Base-by-base conservation (phyloP, 2,113 vertebrate species). In the Willisornis vidua region DNA sequence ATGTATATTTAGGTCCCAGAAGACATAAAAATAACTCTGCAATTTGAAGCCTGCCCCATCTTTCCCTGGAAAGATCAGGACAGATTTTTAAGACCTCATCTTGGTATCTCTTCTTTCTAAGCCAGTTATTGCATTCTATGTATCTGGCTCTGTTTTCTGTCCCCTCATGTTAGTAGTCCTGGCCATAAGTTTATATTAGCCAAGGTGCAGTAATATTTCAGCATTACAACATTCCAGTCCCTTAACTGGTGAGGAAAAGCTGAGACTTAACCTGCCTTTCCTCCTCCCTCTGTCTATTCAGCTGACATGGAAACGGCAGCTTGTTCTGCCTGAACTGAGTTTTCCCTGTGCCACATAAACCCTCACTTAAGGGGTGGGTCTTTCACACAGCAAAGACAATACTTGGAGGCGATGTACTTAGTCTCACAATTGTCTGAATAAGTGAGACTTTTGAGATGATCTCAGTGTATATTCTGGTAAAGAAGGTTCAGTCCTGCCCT, bases 111-210 rank as follows among this genome's bases (percentile, higher is more conserved):
- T 35, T 45, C 35, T 51, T 39, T 51, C 24, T 18, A n/a, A 31
- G 24, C 12, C 39, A n/a, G 7, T 19, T 43, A 37, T 9, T 37
- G 37, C 37, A 37, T 39, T 51, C 24, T 18, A n/a, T 37, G 37
- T 37, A 37, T 37, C 22, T 58, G 25, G 10, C 19, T 61, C 0
- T 31, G 13, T 58, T 49, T 77, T 55, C 31, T 63, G 22, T 48
- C 24, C 37, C 16, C 28, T 90, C 0, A 0, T 20, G 3, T n/a
- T 62, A 41, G 3, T 46, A 13, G n/a, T 43, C 54, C 70, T 39
- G 24, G 26, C 33, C 16, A 20, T 26, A 51, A 33, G 6, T 66
- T 33, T 35, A 0, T 28, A 29, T 68, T 63, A 72, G 51, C 9
- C 5, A 72, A 17, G 9, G 29, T 33, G 20, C 41, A 67, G 46